Base-by-base conservation (phyloP, 2,888 invertebrate species). In the Melieria picta region DNA sequence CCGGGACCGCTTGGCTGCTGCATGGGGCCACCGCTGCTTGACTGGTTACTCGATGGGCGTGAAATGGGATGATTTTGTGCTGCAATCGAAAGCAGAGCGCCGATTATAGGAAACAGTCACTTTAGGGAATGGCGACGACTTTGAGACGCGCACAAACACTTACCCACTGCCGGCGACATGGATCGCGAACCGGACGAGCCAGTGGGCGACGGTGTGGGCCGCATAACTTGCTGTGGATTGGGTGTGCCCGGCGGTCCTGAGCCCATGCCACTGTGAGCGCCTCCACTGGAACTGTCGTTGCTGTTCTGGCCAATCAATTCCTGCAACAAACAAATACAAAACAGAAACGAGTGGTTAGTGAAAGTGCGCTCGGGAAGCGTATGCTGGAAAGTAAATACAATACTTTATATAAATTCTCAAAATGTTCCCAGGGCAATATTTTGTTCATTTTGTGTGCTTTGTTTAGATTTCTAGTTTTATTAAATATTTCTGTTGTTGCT, bases 91-190 rank as follows among this genome's bases (percentile, higher is more conserved):
- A 30, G 30, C 30, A 30, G 30, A 30, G 30, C 30, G 30, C 30
- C 30, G 30, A 30, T 30, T 30, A 30, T 30, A 30, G 30, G 30
- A 30, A 30, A 30, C 30, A 30, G 30, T 30, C 30, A 30, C 30
- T 30, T 30, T 2, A 30, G 30, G 3, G 3, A 30, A 30, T 30
- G 30, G 30, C 30, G 30, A 30, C 30, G 2, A 30, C 30, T 30
- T 30, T 30, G 1, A 30, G 30, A 30, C 30, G 30, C 30, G 2
- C 1, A 30, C 30, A 2, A 30, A 64, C 77, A 91, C 94, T 90
- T 86, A 96, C 96, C 96, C 88, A 96, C 95, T 89, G 97, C 97
- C 85, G 98, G 97, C 88, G 98, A 97, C 94, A 97, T 97, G 89
- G 97, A 97, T 89, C 97, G 93, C 83, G 97, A 97, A 87, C 95